A percentile compares a stretch with the other conserved stretches of the same genome.
phyloP scores from a whole-genome alignment of 2,113 vertebrate genomes.

The Vombatus ursinus region DNA sequence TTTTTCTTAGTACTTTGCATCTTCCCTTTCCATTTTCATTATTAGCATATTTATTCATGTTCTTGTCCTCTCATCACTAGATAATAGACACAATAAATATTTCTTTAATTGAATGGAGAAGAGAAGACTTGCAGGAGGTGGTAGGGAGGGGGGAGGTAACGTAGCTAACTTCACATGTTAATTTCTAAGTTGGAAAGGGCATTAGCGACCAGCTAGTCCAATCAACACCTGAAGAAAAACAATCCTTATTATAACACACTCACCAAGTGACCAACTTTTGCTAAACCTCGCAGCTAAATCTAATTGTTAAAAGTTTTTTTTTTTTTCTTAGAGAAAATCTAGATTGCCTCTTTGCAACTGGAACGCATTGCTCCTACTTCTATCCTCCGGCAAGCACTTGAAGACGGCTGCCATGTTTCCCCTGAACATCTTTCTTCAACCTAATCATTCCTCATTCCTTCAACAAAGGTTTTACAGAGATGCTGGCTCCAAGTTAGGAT shows the following conservation, averaged over 20 bases:
- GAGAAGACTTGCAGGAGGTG: not conserved
- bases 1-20: not conserved
- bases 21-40: not conserved
- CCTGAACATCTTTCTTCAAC: not conserved
- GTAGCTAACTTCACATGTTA: not conserved
- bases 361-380: too few species aligned
- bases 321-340: not conserved
- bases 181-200: not conserved
- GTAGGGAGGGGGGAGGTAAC: not conserved
- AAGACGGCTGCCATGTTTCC: too few species aligned
- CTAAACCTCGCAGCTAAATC: not conserved
- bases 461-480: not conserved
- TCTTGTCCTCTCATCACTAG: not conserved
- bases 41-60: not conserved
- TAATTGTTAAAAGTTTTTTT: not conserved
- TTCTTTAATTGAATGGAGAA: not conserved
- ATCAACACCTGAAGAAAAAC: not conserved
- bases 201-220: not conserved
- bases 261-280: not conserved
- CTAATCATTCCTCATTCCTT: not conserved
- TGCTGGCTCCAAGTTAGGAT: not conserved
- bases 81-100: not conserved
- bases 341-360: too few species aligned
- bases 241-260: not conserved
- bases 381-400: too few species aligned